Conservation (phyloP, 2,888 invertebrate species). For the Limnephilus marmoratus region DNA sequence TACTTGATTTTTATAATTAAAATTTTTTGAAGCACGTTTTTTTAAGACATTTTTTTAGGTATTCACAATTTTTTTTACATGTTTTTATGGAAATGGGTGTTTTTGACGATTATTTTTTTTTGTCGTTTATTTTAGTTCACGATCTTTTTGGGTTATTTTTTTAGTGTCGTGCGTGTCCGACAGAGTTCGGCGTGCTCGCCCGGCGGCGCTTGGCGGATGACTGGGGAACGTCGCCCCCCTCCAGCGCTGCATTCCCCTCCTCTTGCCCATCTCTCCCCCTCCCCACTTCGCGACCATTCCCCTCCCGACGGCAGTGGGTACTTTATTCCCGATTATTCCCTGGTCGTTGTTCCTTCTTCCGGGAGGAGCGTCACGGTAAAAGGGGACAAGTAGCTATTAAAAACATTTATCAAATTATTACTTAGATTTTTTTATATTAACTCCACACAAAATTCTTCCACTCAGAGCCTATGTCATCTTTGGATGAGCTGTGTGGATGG, state of each 20-base stretch:
- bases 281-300: slow-evolving; percentile 16
- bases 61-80: neutral
- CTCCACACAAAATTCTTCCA: no score
- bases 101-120: neutral
- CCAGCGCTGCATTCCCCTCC: slow-evolving; percentile 69
- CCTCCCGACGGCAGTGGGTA: slow-evolving; percentile 60
- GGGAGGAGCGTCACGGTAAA: slow-evolving; percentile 9
- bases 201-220: neutral
- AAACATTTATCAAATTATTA: neutral
- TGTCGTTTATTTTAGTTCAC: neutral
- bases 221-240: neutral
- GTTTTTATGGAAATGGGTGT: neutral
- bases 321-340: slow-evolving; percentile 31
- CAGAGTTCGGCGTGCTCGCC: neutral
- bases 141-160: neutral
- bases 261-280: neutral
- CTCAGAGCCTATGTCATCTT: no score
- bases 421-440: no score
- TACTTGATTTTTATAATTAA: neutral
- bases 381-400: neutral
- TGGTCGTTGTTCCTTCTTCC: slow-evolving; percentile 35
- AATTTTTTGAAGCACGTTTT: no score
- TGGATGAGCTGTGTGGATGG: no score
- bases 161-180: neutral
- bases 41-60: no score